phyloP scores from a whole-genome alignment of 1,140 invertebrate species.

The Rhynchophorus ferrugineus region DNA sequence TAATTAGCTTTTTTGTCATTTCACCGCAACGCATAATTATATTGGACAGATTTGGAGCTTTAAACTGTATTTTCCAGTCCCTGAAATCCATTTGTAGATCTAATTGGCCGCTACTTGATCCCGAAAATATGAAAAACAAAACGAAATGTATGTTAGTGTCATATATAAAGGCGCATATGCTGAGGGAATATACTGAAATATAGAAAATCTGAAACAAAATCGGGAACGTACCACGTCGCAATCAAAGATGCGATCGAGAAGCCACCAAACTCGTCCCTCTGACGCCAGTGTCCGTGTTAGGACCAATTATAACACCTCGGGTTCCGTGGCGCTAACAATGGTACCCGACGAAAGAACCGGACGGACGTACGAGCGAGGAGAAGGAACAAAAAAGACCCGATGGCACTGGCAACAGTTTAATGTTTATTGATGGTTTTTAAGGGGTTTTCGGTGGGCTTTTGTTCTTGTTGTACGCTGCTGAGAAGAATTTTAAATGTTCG shows the following conservation, averaged over 20 bases:
- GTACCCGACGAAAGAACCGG: conserved; percentile 10
- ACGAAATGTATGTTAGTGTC: no score
- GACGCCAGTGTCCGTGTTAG: conserved; percentile 22
- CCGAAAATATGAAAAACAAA: no score
- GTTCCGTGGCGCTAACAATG: conserved; percentile 23
- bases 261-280: conserved; percentile 19
- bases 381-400: conserved; percentile 6
- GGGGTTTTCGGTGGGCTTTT: no score
- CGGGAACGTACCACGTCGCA: conserved; percentile 3
- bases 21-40: no score
- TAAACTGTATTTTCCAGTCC: no score
- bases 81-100: no score
- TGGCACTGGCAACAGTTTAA: neutral
- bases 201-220: no score
- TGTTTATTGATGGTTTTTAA: conserved; percentile 11
- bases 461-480: neutral
- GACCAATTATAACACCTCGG: conserved; percentile 27
- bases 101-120: no score
- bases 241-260: conserved; percentile 15
- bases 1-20: no score
- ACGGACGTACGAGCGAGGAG: neutral
- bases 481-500: neutral
- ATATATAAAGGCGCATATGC: no score
- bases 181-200: no score
- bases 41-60: no score